A percentile compares a stretch with the other conserved stretches of the same genome.
Evolutionary conservation across 2,797 vertebrate species (phyloP).

Genomic region (Hypotaenidia philippensis): DNA sequence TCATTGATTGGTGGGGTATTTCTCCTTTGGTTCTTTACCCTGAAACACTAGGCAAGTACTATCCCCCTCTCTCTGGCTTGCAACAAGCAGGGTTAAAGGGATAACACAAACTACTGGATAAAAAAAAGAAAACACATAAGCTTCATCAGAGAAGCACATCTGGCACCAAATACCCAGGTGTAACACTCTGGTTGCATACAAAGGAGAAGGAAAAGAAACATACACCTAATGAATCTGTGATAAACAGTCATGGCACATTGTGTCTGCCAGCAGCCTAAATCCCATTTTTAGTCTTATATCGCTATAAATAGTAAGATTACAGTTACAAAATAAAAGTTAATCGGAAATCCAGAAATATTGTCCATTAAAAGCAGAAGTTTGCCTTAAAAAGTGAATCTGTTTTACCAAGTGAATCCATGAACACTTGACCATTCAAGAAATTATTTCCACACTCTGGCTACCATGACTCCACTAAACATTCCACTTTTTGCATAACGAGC

Average conservation of each 20-base stretch:
- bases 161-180: not conserved
- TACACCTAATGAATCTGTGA: not conserved
- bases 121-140: not conserved
- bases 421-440: not conserved
- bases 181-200: not conserved
- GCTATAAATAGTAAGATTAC: not conserved
- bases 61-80: not conserved
- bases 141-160: not conserved
- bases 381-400: not conserved
- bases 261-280: not conserved
- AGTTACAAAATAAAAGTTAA: not conserved
- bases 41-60: not conserved
- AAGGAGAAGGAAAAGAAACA: not conserved
- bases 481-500: not conserved
- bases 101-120: not conserved
- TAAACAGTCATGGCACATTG: not conserved
- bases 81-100: not conserved
- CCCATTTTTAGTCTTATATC: not conserved
- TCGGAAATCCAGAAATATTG: not conserved
- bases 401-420: not conserved
- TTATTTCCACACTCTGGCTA: not conserved
- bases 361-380: not conserved
- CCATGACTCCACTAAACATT: not conserved
- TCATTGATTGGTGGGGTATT: not conserved
- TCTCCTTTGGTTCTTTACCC: not conserved